A percentile compares a stretch with the other conserved stretches of the same genome.
These are phyloP conservation scores for Amphipoea lucens DNA, from an alignment of 2,888 invertebrate species.

Conservation along the genomic window DNA sequence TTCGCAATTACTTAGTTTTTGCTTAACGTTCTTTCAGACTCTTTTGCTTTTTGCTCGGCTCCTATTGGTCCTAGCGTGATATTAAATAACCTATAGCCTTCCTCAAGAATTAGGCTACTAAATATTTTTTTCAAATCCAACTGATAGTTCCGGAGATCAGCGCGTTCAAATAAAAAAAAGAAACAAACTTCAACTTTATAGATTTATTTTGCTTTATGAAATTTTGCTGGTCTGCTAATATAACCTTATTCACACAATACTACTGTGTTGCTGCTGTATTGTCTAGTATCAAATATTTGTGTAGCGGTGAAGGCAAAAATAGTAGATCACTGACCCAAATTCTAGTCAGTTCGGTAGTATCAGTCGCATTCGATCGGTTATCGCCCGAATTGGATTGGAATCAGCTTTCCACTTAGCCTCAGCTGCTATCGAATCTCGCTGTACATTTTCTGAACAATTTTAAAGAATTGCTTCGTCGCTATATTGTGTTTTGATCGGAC, in stretches of 20 bases:
- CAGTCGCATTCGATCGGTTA: slow-evolving; percentile 51
- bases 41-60: not conserved
- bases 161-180: not conserved
- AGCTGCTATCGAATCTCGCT: slow-evolving; percentile 49
- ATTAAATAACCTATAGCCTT: not conserved
- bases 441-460: slow-evolving; percentile 48
- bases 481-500: slow-evolving; percentile 50
- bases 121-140: no score
- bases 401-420: slow-evolving; percentile 57
- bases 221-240: slow-evolving; percentile 11
- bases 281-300: slow-evolving; percentile 58
- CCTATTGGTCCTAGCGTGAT: not conserved
- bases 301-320: slow-evolving; percentile 51
- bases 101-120: not conserved
- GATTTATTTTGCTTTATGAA: slow-evolving; percentile 22
- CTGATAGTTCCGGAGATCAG: no score
- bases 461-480: slow-evolving; percentile 41
- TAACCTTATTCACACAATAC: slow-evolving; percentile 18
- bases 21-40: not conserved
- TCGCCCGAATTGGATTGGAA: slow-evolving; percentile 56
- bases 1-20: not conserved
- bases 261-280: slow-evolving; percentile 36
- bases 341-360: slow-evolving; percentile 29
- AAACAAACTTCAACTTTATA: not conserved
- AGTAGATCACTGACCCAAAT: slow-evolving; percentile 66